A percentile compares a stretch with the other conserved stretches of the same genome.
These are phyloP conservation scores for Palythoa grandiflora DNA, from an alignment of 92 coral and sea anemone genomes.

Conservation along the genomic window DNA sequence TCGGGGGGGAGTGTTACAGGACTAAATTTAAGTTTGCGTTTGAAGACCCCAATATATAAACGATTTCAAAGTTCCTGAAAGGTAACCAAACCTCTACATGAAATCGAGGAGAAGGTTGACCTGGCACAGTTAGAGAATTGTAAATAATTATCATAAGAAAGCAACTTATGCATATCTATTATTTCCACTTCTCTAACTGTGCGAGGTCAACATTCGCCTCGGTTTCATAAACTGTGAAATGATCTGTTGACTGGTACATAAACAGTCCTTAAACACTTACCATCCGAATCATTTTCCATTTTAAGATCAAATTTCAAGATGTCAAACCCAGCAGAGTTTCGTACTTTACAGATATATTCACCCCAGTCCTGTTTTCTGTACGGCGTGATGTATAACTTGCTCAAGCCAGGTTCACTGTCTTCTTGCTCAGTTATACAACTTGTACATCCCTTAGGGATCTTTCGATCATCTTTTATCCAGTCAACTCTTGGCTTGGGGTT, in stretches of 20 bases:
- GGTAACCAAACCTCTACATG: too few species aligned
- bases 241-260: neutral
- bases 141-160: neutral
- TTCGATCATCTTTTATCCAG: constrained; percentile 56
- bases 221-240: too few species aligned
- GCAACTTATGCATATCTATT: neutral
- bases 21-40: too few species aligned
- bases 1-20: too few species aligned
- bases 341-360: constrained; percentile 55
- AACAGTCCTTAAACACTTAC: neutral
- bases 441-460: constrained; percentile 42
- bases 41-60: too few species aligned
- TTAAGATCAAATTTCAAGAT: constrained; percentile 49
- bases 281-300: neutral
- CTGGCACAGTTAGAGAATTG: too few species aligned
- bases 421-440: constrained; percentile 48
- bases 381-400: constrained; percentile 53
- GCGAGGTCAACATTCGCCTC: too few species aligned
- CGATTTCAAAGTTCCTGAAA: too few species aligned
- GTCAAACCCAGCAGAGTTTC: constrained; percentile 55
- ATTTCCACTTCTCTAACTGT: too few species aligned
- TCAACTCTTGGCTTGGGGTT: constrained; percentile 54
- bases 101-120: too few species aligned
- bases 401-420: constrained; percentile 9
- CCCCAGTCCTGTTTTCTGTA: constrained; percentile 57